A percentile compares a stretch with the other conserved stretches of the same genome.
Evolutionary conservation across 2,113 vertebrate species (phyloP).

Genomic region (Malurus melanocephalus): DNA sequence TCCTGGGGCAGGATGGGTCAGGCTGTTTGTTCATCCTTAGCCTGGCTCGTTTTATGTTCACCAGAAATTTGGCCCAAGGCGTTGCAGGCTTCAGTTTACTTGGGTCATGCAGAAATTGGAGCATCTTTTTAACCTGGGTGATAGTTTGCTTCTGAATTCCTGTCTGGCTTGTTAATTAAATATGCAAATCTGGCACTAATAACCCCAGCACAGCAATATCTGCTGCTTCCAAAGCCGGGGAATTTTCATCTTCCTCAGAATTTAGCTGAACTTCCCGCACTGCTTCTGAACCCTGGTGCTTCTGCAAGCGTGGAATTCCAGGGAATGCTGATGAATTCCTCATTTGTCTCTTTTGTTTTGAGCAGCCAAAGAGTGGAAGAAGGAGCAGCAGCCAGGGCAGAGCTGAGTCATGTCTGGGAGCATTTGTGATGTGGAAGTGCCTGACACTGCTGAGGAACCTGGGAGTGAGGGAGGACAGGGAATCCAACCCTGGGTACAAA

Average conservation of each 20-base stretch:
- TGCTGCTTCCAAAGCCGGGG: neutral
- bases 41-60: rapidly evolving
- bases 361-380: neutral
- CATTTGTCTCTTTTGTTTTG: neutral
- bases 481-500: neutral
- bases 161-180: neutral
- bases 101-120: neutral
- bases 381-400: neutral
- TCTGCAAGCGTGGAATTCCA: neutral
- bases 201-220: neutral
- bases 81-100: neutral
- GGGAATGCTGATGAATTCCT: neutral
- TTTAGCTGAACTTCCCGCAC: neutral
- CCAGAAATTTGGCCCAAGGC: rapidly evolving
- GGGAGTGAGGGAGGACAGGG: neutral
- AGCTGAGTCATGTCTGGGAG: neutral
- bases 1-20: neutral
- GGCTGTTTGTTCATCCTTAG: neutral
- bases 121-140: neutral
- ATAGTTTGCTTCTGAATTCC: neutral
- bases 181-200: neutral
- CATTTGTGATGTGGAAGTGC: neutral
- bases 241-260: neutral
- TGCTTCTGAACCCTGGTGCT: neutral
- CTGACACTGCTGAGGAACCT: neutral